These are phyloP conservation scores for Matsumurasca onukii DNA, from an alignment of 1,140 invertebrate genomes.

Conservation along the genomic window DNA sequence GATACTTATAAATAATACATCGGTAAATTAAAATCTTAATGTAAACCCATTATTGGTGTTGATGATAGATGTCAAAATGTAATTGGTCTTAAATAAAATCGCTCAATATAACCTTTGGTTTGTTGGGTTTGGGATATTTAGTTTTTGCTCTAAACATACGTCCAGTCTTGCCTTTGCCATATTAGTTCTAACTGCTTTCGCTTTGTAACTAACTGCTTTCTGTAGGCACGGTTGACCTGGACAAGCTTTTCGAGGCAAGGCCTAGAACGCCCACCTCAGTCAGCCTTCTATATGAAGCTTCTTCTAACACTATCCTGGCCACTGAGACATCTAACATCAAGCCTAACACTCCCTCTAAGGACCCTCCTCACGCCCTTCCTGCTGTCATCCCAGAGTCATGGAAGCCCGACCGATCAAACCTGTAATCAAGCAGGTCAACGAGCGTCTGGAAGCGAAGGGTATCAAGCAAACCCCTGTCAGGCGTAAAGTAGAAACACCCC, in stretches of 20 bases:
- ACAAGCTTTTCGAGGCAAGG: constrained; percentile 41
- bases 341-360: constrained; percentile 1
- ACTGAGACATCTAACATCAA: constrained; percentile 24
- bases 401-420: constrained; percentile 16
- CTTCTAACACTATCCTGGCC: constrained; percentile 35
- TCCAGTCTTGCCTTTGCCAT: constrained; percentile 4
- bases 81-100: neutral
- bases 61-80: too few relatives aligned
- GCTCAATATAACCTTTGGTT: neutral
- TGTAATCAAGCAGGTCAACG: constrained; percentile 16
- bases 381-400: constrained; percentile 14
- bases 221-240: constrained; percentile 42
- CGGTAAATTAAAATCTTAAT: too few relatives aligned
- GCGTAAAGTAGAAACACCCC: neutral
- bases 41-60: too few relatives aligned
- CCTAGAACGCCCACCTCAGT: constrained; percentile 40
- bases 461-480: constrained; percentile 10
- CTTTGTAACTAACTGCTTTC: constrained; percentile 32
- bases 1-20: too few relatives aligned
- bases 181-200: constrained; percentile 16
- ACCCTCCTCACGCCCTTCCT: constrained; percentile 14
- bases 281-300: constrained; percentile 39
- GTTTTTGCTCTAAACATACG: too few relatives aligned
- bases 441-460: constrained; percentile 20
- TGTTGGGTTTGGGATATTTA: too few relatives aligned